Evolutionary conservation across 2,113 vertebrate species (phyloP).

Genomic region (Cheirogaleus medius): DNA sequence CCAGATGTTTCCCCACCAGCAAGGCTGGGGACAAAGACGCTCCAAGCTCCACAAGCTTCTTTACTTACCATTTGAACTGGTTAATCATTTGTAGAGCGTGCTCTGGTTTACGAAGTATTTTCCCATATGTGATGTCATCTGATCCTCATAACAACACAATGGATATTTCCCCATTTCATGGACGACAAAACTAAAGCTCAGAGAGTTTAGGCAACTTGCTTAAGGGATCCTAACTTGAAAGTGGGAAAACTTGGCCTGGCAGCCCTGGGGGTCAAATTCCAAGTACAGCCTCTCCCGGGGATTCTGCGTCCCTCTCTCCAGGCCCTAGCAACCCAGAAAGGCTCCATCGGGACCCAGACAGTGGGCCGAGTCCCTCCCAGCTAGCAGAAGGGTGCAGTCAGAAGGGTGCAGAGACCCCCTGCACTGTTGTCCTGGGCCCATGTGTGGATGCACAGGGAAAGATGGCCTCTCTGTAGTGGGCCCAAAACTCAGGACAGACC

Average conservation of each 20-base stretch:
- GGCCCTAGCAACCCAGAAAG: neutral
- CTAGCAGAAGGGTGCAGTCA: no score
- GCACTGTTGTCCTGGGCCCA: neutral
- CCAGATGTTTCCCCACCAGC: no score
- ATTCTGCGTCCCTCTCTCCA: neutral
- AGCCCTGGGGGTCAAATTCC: neutral
- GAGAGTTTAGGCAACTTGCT: neutral
- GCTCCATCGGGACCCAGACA: neutral
- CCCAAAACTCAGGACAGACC: neutral
- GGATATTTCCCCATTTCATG: neutral
- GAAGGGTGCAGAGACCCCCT: neutral
- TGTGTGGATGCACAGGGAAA: neutral
- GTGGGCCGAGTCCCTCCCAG: neutral
- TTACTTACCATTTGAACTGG: neutral
- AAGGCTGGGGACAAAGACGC: neutral
- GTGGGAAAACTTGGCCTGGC: neutral
- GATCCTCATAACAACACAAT: neutral
- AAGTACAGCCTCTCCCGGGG: neutral
- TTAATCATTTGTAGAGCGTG: neutral
- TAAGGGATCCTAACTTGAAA: neutral
- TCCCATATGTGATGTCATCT: neutral
- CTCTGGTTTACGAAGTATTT: slow-evolving; percentile 17
- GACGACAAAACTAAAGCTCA: neutral
- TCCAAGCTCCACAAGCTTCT: neutral
- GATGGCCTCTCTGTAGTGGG: neutral